Percentiles rank a stretch among this genome's conserved stretches.
phyloP scores from a whole-genome alignment of 2,113 vertebrate species.

The Corydoras maculifer region DNA sequence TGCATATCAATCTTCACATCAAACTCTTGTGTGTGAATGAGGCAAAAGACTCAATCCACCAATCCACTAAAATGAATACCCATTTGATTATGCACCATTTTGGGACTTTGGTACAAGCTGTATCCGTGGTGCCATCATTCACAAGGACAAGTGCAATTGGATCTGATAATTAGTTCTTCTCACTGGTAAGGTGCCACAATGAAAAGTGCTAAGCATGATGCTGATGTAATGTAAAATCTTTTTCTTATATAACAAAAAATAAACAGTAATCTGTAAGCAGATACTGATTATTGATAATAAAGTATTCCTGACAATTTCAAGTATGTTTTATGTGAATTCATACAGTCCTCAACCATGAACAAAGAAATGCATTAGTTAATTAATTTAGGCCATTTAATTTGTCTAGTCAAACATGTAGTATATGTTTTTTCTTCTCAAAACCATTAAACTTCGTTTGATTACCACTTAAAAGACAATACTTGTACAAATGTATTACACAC shows the following conservation, averaged over 20 bases:
- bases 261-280: too few relatives aligned
- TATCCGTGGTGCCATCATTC: conserved; percentile 23
- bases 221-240: conserved; percentile 17
- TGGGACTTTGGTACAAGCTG: conserved; percentile 15
- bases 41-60: background rate
- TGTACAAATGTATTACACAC: too few relatives aligned
- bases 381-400: too few relatives aligned
- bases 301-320: too few relatives aligned
- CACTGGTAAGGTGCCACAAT: conserved; percentile 35
- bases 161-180: conserved; percentile 38
- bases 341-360: too few relatives aligned
- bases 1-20: conserved; percentile 35
- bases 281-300: too few relatives aligned
- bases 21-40: background rate
- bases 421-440: too few relatives aligned
- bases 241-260: conserved; percentile 6
- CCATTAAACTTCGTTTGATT: too few relatives aligned
- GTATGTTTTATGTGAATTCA: too few relatives aligned
- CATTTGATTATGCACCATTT: conserved; percentile 29
- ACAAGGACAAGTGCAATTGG: conserved; percentile 39
- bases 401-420: too few relatives aligned
- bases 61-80: background rate
- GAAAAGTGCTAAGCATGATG: conserved; percentile 18
- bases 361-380: too few relatives aligned
- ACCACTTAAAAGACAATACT: too few relatives aligned